A percentile compares a stretch with the other conserved stretches of the same genome.
Conservation (phyloP, 2,797 vertebrate genomes). For the Antrozous pallidus region DNA sequence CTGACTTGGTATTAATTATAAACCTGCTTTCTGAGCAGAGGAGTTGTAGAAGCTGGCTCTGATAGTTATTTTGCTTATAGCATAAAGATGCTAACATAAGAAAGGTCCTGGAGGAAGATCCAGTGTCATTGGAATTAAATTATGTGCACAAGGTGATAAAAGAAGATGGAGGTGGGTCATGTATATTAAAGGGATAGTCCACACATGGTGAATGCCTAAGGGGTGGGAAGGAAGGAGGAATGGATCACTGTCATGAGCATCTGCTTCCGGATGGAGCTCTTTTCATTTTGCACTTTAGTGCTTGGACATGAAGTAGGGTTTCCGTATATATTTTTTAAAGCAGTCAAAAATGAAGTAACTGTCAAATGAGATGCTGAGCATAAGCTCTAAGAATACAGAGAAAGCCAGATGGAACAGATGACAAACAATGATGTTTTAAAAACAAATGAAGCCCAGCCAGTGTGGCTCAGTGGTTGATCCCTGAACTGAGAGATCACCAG, state of each 20-base stretch:
- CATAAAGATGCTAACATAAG: background rate
- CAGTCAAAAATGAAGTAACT: background rate
- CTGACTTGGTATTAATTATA: background rate
- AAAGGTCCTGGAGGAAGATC: background rate
- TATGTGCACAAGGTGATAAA: background rate
- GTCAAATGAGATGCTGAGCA: background rate
- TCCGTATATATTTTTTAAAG: background rate
- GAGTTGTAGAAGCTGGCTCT: background rate
- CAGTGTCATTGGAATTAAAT: background rate
- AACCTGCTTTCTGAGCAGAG: constrained; percentile 1
- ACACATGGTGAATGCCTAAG: background rate
- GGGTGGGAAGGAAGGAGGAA: background rate
- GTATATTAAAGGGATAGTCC: background rate
- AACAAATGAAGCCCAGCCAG: too few relatives aligned
- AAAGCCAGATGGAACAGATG: background rate
- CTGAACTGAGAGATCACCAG: too few relatives aligned
- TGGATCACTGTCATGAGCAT: background rate
- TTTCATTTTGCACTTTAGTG: background rate
- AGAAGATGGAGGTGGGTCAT: background rate
- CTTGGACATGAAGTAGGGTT: background rate
- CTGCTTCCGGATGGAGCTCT: background rate
- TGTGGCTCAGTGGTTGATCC: too few relatives aligned
- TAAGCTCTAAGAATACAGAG: background rate
- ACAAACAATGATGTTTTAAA: background rate
- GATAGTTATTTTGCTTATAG: background rate